These are phyloP conservation scores for Mormyrus proboscirostris DNA, from an alignment of 2,797 vertebrate species.

Conservation along the genomic window DNA sequence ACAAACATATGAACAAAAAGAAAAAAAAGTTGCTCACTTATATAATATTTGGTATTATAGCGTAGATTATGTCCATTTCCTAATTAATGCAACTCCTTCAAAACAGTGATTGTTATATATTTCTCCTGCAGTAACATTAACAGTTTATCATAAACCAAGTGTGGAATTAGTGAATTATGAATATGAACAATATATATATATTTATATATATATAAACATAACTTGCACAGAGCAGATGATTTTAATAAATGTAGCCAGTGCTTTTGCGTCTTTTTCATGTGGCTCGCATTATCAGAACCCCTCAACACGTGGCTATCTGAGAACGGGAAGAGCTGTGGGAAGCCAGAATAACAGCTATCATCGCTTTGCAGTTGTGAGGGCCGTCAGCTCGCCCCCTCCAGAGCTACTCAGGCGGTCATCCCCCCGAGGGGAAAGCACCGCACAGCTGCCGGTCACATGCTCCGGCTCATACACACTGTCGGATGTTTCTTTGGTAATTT, in stretches of 20 bases:
- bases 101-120: background rate
- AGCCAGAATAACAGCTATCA: background rate
- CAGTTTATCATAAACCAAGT: background rate
- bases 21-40: background rate
- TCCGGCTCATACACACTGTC: background rate
- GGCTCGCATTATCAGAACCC: background rate
- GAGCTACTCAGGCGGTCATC: background rate
- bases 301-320: background rate
- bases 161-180: background rate
- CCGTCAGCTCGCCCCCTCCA: background rate
- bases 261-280: background rate
- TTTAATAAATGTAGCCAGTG: background rate
- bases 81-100: background rate
- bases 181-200: background rate
- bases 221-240: background rate
- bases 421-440: background rate
- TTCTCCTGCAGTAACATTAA: background rate
- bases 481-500: conserved; percentile 23
- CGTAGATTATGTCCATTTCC: background rate
- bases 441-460: background rate
- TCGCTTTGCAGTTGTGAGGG: background rate
- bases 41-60: background rate
- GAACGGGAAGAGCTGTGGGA: background rate
- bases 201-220: background rate
- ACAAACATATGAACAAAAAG: background rate